Base-by-base conservation (phyloP, 2,888 invertebrate species). In the Pterobdella sp. region DNA sequence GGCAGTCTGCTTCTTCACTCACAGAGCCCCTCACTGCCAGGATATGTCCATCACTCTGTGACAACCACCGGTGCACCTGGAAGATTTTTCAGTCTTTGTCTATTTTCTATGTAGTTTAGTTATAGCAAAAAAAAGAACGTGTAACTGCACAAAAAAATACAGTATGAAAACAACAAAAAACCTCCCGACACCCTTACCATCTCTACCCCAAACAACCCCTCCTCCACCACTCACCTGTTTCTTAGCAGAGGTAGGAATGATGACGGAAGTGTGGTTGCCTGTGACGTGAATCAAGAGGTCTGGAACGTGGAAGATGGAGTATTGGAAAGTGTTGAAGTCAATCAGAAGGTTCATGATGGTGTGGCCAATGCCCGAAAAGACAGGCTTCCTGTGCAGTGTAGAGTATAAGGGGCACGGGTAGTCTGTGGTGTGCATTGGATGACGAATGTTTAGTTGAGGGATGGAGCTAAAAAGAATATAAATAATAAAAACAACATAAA, bases 271-370 rank as follows among this genome's bases (percentile, higher is more conserved):
- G 80, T 89, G 88, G 77, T 90, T 88, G 79, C 90, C 91, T 82
- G 91, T 90, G 89, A 92, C 90, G 79, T 91, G 91, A 76, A 92
- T 90, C 3, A 88, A 88, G 76, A 92, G 85, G 1, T 92, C 92
- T 56, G 88, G 86, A 18, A 92, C 89, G 69, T 88, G 87, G 0
- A 91, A 90, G 77, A 92, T 82, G 52, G 90, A 90, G 81, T 92
- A 93, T 1, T 90, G 88, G 81, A 89, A 92, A 81, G 91, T 91
- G 74, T 91, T 87, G 81, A 92, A 92, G 84, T 93, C 92, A 29
- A 91, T 91, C 77, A 92, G 84, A 72, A 93, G 87, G 85, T 91
- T 92, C 84, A 93, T 91, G 75, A 93, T 91, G 14, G 92, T 92
- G 81, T 92, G 91, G 0, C 92, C 91, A 74, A 92, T 90, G 85